Evolutionary conservation across 2,113 vertebrate genomes (phyloP).

Genomic region (Sula dactylatra): DNA sequence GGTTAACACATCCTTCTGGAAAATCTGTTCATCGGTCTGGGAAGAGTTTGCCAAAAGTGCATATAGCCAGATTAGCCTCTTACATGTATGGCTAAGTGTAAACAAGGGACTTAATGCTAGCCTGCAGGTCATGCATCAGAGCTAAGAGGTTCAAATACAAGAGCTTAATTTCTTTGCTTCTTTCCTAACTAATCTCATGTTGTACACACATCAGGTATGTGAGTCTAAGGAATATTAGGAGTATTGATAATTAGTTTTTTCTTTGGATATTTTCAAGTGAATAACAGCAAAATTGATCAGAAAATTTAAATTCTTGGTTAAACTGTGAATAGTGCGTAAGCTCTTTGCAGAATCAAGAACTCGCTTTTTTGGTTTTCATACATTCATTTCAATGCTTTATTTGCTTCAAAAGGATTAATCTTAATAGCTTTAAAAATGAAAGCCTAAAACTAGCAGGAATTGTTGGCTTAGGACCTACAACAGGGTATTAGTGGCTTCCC

Average conservation of each 20-base stretch:
- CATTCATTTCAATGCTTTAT: slow-evolving; percentile 42
- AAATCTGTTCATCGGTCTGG: not conserved
- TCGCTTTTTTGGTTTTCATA: not conserved
- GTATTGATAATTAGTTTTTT: not conserved
- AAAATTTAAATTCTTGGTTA: not conserved
- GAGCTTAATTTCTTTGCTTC: not conserved
- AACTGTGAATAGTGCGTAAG: not conserved
- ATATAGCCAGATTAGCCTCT: not conserved
- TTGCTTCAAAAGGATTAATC: slow-evolving; percentile 52
- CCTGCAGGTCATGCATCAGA: not conserved
- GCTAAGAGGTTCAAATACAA: not conserved
- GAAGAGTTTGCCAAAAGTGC: not conserved
- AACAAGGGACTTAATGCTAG: slow-evolving; percentile 28
- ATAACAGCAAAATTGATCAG: not conserved
- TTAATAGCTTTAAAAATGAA: slow-evolving; percentile 61
- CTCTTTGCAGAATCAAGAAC: not conserved
- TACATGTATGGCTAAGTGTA: not conserved
- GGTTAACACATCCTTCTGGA: not conserved
- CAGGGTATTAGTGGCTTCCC: slow-evolving; percentile 60
- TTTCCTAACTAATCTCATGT: not conserved
- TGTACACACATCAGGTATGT: not conserved
- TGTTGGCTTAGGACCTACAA: slow-evolving; percentile 46
- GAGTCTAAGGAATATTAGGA: not conserved
- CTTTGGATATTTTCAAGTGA: not conserved
- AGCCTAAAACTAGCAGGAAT: slow-evolving; percentile 50